Percentiles rank a stretch among this genome's conserved stretches.
phyloP scores from a whole-genome alignment of 2,113 vertebrate genomes.

The Camarhynchus parvulus region DNA sequence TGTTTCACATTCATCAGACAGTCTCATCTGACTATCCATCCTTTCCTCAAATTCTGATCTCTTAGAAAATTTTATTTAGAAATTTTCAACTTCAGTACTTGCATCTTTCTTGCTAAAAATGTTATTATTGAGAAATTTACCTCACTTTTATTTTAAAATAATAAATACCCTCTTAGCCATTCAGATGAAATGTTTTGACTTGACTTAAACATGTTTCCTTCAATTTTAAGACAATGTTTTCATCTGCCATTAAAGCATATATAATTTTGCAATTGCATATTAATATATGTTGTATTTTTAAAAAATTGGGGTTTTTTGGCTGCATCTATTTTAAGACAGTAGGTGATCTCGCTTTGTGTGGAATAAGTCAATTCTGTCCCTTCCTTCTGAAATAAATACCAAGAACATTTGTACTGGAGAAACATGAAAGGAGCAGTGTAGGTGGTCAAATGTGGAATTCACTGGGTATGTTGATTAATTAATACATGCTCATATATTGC shows the following conservation, averaged over 20 bases:
- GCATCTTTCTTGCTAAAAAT: background rate
- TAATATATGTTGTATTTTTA: background rate
- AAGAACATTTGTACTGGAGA: background rate
- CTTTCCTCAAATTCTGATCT: background rate
- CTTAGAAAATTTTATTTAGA: background rate
- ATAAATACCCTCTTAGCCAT: background rate
- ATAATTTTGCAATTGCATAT: background rate
- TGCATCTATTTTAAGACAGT: background rate
- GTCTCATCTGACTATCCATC: background rate
- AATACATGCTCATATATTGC: background rate
- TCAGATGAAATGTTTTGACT: background rate
- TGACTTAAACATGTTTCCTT: background rate
- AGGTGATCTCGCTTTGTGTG: background rate
- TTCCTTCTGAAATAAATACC: background rate
- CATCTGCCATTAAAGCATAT: background rate
- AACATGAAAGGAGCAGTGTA: background rate
- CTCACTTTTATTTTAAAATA: background rate
- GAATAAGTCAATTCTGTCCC: background rate
- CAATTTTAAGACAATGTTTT: background rate
- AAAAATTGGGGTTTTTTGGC: accelerated
- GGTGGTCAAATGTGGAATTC: background rate
- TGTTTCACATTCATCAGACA: background rate
- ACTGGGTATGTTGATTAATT: background rate
- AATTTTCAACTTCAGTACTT: background rate
- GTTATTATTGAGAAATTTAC: background rate